Conservation (phyloP, 2,888 invertebrate species). For the Aplocera efformata region DNA sequence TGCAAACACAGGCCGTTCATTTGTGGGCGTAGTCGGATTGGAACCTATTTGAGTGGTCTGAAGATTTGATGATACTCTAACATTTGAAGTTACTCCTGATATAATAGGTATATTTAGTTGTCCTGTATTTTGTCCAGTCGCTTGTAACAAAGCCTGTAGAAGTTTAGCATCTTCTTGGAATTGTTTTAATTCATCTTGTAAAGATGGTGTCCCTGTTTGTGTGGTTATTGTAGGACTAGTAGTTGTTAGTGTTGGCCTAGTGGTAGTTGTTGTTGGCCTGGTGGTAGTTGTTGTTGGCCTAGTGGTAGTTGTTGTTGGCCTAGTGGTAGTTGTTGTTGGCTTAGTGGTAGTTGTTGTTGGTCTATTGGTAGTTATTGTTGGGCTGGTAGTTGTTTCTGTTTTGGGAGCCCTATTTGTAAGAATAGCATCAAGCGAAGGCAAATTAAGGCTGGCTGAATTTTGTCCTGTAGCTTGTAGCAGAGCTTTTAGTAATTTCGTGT, state of each 20-base stretch:
- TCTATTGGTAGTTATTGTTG: constrained; percentile 30
- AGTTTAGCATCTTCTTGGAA: constrained; percentile 66
- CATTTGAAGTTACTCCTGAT: constrained; percentile 66
- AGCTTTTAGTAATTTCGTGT: constrained; percentile 68
- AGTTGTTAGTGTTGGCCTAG: constrained; percentile 35
- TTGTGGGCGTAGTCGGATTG: constrained; percentile 61
- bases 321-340: constrained; percentile 33
- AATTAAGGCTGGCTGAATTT: constrained; percentile 59
- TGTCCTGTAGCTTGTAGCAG: constrained; percentile 68
- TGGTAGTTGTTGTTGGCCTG: constrained; percentile 33
- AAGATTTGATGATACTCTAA: constrained; percentile 65
- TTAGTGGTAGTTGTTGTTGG: constrained; percentile 36
- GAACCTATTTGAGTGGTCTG: constrained; percentile 59
- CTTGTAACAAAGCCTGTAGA: constrained; percentile 68
- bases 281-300: constrained; percentile 29
- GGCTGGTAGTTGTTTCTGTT: constrained; percentile 33
- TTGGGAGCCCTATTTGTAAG: constrained; percentile 36
- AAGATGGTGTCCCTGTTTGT: constrained; percentile 45
- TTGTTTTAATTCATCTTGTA: constrained; percentile 59
- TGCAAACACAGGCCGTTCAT: constrained; percentile 58
- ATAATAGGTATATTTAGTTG: constrained; percentile 54
- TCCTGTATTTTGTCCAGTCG: constrained; percentile 54
- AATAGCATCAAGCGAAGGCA: constrained; percentile 55
- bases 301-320: constrained; percentile 30
- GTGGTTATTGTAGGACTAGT: constrained; percentile 42